phyloP scores from a whole-genome alignment of 1,140 invertebrate species.

The Aphelinus atriplicis region DNA sequence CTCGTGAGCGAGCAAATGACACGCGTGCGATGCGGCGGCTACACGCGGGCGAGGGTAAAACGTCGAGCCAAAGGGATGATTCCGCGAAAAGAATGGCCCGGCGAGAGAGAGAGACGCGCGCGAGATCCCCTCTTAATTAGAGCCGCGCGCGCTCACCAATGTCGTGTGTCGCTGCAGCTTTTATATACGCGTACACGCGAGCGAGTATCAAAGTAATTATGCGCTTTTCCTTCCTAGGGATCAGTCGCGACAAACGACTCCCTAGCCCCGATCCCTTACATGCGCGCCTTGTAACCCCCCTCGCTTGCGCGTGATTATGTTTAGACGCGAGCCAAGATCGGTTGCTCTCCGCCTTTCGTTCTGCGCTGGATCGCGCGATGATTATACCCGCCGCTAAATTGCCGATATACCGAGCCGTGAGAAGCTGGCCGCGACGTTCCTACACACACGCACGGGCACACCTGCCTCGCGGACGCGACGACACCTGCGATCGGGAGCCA shows the following conservation, averaged over 20 bases:
- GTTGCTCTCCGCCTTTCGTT: no score
- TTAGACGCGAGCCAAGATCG: no score
- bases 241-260: not conserved
- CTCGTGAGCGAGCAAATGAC: slow-evolving; percentile 30
- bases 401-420: no score
- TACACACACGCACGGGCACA: not conserved
- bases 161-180: slow-evolving; percentile 10
- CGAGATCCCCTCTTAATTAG: slow-evolving; percentile 36
- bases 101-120: not conserved
- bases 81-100: not conserved
- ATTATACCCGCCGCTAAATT: no score
- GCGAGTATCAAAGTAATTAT: slow-evolving; percentile 13
- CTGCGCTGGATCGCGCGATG: no score
- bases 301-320: no score
- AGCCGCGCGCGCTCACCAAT: not conserved
- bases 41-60: not conserved
- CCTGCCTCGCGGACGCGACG: slow-evolving; percentile 6
- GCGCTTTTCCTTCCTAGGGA: slow-evolving; percentile 10
- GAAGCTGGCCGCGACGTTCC: no score
- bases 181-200: slow-evolving; percentile 3
- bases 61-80: not conserved
- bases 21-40: slow-evolving; percentile 20
- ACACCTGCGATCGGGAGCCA: not conserved
- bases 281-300: no score
- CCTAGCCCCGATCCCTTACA: no score